Conservation (phyloP, 2,797 vertebrate species). For the Adelosebastes latens region DNA sequence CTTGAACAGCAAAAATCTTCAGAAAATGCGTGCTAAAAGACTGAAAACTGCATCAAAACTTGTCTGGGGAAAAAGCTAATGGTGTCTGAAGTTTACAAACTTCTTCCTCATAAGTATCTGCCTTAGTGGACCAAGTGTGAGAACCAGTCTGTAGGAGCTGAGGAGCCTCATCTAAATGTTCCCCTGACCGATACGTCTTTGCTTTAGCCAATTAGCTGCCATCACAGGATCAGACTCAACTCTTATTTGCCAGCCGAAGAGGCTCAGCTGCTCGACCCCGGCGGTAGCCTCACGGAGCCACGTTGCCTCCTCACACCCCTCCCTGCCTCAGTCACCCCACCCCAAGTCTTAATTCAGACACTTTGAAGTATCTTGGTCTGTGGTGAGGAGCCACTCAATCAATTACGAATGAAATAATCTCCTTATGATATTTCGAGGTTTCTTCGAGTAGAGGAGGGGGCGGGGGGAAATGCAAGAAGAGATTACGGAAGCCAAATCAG, state of each 20-base stretch:
- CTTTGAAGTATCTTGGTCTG: conserved; percentile 94
- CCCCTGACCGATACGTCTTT: conserved; percentile 54
- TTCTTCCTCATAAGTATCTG: conserved; percentile 31
- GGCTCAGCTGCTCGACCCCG: conserved; percentile 71
- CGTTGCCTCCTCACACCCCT: conserved; percentile 40
- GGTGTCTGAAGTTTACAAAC: conserved; percentile 50
- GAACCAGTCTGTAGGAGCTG: conserved; percentile 13
- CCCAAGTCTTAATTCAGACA: conserved; percentile 82
- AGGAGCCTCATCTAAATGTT: conserved; percentile 53
- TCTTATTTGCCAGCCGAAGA: conserved; percentile 75
- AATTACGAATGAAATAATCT: conserved; percentile 98
- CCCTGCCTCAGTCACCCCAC: conserved; percentile 39
- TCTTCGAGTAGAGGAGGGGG: conserved; percentile 78
- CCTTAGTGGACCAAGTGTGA: conserved; percentile 27
- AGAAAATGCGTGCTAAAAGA: background rate
- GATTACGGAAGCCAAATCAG: conserved; percentile 93
- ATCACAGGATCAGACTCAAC: conserved; percentile 69
- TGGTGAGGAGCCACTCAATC: conserved; percentile 94
- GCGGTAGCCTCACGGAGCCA: conserved; percentile 57
- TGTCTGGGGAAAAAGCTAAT: background rate
- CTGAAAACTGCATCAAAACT: conserved; percentile 1
- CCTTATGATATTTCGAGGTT: conserved; percentile 94
- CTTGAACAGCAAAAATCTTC: background rate
- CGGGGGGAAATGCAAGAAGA: conserved; percentile 81
- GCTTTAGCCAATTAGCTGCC: conserved; percentile 76